These are phyloP conservation scores for Otocyon megalotis DNA, from an alignment of 2,113 vertebrate genomes.

Conservation along the genomic window DNA sequence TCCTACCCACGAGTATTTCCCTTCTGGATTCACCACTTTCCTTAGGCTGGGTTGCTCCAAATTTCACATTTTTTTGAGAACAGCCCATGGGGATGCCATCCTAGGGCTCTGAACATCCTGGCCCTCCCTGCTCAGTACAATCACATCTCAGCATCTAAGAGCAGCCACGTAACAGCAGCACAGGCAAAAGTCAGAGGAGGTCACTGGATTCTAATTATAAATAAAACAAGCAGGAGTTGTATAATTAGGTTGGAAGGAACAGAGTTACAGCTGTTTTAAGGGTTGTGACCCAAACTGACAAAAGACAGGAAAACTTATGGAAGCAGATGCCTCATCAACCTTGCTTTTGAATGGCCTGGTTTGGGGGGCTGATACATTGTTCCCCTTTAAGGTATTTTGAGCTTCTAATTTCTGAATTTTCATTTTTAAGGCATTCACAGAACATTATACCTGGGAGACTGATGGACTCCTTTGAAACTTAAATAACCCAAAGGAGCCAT, in stretches of 20 bases:
- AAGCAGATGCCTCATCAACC: conserved; percentile 30
- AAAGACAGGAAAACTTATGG: conserved; percentile 44
- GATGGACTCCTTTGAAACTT: conserved; percentile 80
- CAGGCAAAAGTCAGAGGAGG: conserved; percentile 42
- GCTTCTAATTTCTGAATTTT: conserved; percentile 78
- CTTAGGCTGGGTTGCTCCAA: background rate
- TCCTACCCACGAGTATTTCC: background rate
- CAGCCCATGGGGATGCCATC: background rate
- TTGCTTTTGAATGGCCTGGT: conserved; percentile 32
- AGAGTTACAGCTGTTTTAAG: conserved; percentile 63
- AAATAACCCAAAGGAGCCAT: conserved; percentile 78
- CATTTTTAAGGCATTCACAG: conserved; percentile 69
- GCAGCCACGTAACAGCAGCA: background rate
- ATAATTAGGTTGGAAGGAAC: conserved; percentile 46
- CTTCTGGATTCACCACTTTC: conserved; percentile 23
- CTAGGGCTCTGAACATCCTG: background rate
- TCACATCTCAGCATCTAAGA: background rate
- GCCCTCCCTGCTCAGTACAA: background rate
- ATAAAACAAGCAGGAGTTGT: conserved; percentile 58
- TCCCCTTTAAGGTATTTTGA: conserved; percentile 72
- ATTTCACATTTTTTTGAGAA: background rate
- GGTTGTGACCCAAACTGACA: conserved; percentile 60
- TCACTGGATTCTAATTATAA: conserved; percentile 69
- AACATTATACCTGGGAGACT: conserved; percentile 61
- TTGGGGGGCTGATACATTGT: conserved; percentile 38